Conservation (phyloP, 2,888 invertebrate genomes). For the Ditula angustiorana region DNA sequence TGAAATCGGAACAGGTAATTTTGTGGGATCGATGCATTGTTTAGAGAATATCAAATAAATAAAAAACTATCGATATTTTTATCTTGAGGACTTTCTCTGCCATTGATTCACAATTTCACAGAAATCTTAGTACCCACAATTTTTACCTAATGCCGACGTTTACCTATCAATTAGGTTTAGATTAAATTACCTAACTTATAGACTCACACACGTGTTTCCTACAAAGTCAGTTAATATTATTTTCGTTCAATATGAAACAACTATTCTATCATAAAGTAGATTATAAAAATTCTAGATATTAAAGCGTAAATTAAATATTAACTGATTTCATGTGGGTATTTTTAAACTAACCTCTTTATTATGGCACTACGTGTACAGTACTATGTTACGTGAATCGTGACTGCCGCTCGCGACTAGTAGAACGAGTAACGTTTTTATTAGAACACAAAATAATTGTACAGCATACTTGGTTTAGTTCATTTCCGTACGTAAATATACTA, state of each 20-base stretch:
- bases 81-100: too few relatives aligned
- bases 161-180: neutral
- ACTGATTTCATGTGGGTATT: conserved; percentile 75
- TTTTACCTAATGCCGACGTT: neutral
- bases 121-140: neutral
- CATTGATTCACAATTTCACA: neutral
- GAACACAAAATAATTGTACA: neutral
- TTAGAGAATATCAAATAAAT: too few relatives aligned
- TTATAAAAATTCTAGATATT: neutral
- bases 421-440: conserved; percentile 9
- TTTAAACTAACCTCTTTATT: conserved; percentile 58
- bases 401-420: neutral
- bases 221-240: conserved; percentile 19
- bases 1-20: neutral
- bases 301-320: conserved; percentile 21
- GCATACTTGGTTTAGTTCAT: neutral
- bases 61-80: too few relatives aligned
- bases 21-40: too few relatives aligned
- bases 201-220: neutral
- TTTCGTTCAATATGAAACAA: neutral
- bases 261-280: neutral
- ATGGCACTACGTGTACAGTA: neutral
- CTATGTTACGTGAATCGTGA: neutral
- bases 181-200: conserved; percentile 5
- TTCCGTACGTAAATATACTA: neutral